Base-by-base conservation (phyloP, 2,797 vertebrate species). In the Darevskia nairensis region DNA sequence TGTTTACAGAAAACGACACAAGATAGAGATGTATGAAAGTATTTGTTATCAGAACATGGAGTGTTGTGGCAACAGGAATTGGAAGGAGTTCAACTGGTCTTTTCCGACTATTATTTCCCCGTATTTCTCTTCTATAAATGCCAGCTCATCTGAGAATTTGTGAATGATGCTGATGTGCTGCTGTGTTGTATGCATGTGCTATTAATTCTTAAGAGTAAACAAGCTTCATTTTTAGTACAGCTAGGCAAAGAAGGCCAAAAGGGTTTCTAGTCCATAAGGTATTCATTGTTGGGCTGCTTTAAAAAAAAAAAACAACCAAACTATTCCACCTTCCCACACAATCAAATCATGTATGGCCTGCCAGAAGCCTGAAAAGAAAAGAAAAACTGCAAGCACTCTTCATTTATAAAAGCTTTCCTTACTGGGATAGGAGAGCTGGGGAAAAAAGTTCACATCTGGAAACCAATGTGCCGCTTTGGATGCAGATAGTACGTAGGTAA, bases 1-100 rank as follows among this genome's bases (percentile, higher is more conserved):
- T 87, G 29, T 74, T 81, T 81, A 81, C 50, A 81, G 69, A 75
- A 72, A 87, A 75, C 3, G 32, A 71, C 19, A 59, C 17, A 81
- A 44, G 55, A 64, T 8, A 69, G 41, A 78, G 41, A 74, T 64
- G 4, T 13, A 39, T 64, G 59, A 82, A 41, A 55, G 68, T 74
- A 44, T 80, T 55, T 79, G 25, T 75, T 74, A 64, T 74, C 27
- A 23, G 3, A 81, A 46, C 32, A 75, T 39, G 44, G 4, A 46
- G 29, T 81, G 81, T 87, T 81, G 81, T 87, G 86, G 35, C 68
- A 81, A n/a, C 21, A 61, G 15, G 0, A 23, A 78, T 41, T 19
- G 3, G 17, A 44, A 64, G 35, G 23, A 64, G 17, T n/a, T 32
- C n/a, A 41, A 13, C 71, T 64, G 41, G 15, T 3, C 13, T 7